A percentile compares a stretch with the other conserved stretches of the same genome.
Conservation (phyloP, 2,797 vertebrate genomes). For the Syngnathus acus region DNA sequence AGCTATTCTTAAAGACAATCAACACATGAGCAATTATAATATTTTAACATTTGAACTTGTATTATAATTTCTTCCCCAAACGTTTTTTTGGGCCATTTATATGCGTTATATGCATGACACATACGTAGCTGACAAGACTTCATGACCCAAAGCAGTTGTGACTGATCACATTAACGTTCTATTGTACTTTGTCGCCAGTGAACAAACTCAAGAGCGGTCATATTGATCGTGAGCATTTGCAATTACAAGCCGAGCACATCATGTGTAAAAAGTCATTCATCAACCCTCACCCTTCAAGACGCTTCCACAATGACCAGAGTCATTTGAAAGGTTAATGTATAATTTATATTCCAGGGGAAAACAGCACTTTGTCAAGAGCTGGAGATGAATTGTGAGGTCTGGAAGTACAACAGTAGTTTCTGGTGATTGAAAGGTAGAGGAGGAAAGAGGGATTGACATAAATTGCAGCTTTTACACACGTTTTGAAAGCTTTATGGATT, state of each 20-base stretch:
- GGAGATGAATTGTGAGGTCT: constrained; percentile 19
- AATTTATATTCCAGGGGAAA: constrained; percentile 24
- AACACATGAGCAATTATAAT: no score
- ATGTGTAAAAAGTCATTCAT: background rate
- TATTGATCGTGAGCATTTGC: background rate
- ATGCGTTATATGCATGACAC: background rate
- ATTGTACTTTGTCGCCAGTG: background rate
- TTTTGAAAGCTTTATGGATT: background rate
- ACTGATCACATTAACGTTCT: background rate
- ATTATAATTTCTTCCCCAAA: no score
- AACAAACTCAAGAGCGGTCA: background rate
- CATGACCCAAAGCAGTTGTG: background rate
- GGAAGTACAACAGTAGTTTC: background rate
- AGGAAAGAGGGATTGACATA: background rate
- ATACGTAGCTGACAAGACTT: background rate
- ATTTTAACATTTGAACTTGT: no score
- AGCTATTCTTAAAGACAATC: no score
- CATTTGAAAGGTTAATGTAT: constrained; percentile 39
- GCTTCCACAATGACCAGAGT: constrained; percentile 11
- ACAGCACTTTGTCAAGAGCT: constrained; percentile 14
- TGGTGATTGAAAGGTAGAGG: background rate
- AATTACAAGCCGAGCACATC: constrained; percentile 1
- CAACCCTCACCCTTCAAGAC: constrained; percentile 1
- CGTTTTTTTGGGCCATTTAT: no score
- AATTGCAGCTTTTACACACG: background rate